Percentiles rank a stretch among this genome's conserved stretches.
Evolutionary conservation across 2,113 vertebrate genomes (phyloP).

Genomic region (Spheniscus mendiculus): DNA sequence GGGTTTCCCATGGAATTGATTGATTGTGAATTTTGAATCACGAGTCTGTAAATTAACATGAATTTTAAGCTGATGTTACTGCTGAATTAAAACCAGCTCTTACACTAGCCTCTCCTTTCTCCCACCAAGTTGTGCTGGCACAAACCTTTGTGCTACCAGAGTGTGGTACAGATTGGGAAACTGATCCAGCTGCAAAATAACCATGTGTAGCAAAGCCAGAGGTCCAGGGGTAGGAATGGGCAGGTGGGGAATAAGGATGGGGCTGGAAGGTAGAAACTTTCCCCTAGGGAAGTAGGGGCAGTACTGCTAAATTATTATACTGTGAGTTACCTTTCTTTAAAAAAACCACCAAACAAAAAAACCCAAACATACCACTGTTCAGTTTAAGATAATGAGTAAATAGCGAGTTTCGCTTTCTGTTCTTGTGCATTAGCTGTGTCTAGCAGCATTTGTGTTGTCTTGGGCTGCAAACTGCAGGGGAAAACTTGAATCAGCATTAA

Average conservation of each 20-base stretch:
- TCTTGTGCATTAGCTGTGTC: background rate
- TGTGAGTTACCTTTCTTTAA: background rate
- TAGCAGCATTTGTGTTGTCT: background rate
- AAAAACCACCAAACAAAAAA: background rate
- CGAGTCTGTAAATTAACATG: background rate
- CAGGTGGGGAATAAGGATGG: background rate
- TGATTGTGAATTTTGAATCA: background rate
- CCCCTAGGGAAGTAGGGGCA: background rate
- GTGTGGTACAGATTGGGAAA: background rate
- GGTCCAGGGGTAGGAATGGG: background rate
- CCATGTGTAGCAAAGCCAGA: background rate
- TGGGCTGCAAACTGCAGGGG: background rate
- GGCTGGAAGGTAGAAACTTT: background rate
- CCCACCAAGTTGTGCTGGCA: background rate
- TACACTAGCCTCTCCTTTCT: background rate
- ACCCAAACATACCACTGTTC: rapidly evolving
- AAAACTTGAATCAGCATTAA: background rate
- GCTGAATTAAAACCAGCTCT: background rate
- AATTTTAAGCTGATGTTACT: background rate
- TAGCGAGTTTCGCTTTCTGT: background rate
- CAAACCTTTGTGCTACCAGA: background rate
- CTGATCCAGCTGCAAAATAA: background rate
- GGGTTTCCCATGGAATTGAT: background rate
- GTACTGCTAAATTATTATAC: background rate
- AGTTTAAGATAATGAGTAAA: background rate